Evolutionary conservation across 2,888 invertebrate species (phyloP), one percentile per base, ranked within the genome.

Genomic region (Chymomyza fuscimana): DNA sequence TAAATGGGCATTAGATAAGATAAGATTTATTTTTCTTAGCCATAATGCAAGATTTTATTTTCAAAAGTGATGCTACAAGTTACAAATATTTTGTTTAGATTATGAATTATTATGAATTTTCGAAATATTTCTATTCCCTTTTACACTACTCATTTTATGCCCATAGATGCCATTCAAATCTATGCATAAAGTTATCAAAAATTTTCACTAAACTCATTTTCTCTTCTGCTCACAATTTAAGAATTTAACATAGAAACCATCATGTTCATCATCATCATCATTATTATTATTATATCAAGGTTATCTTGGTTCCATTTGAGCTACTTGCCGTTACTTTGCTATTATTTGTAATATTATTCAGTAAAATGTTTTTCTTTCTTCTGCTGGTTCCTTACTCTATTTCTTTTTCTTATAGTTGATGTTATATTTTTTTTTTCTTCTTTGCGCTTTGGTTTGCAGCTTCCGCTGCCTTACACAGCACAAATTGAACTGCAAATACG

Each of bases 401-500:
- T 46, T 12, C 40, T 46, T 46, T 40, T 46, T 12, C 40, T 46
- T 46, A 10, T 46, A 46, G 40, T 7, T 7, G 32, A 32, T 32
- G 32, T 32, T 32, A 7, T 32, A 7, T 32, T 32, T 46, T 6
- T 12, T 12, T 46, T 12, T 10, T 46, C 9, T 32, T 32, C 32
- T 46, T 46, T 46, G 12, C 40, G 40, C 40, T 70, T 74, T 72
- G 80, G 80, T 81, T 81, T 80, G 74, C 76, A 71, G 79, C 81
- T 81, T 79, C 72, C 85, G 78, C 82, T 85, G 86, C 89, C 82
- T 81, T 85, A 85, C 86, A 82, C 83, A 65, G 76, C 75, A 78
- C 77, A 81, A 86, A 79, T 83, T 79, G 82, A 82, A 83, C 79
- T 73, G 85, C 79, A 85, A 86, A 86, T 73, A 80, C 67, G 52